Base-by-base conservation (phyloP, 1,140 invertebrate genomes). In the Aplysia californica region DNA sequence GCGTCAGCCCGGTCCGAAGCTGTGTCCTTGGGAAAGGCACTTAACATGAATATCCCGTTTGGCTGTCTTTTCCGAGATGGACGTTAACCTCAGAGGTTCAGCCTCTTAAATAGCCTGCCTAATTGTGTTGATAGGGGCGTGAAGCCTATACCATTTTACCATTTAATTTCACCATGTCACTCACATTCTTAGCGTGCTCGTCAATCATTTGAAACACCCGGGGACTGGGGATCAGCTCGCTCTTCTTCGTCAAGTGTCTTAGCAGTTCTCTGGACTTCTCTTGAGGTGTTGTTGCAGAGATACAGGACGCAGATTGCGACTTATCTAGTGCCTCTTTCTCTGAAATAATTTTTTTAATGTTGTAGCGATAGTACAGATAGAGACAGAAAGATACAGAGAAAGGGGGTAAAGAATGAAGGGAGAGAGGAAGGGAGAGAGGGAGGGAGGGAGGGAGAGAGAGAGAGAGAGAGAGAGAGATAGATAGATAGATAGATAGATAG, bases 381-480 rank as follows among this genome's bases (percentile, higher is more conserved):
- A 33, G 3, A 66, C 10, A 66, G 20, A 66, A 36, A 66, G 64
- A 66, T 23, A 66, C 26, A 66, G 64, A 66, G 64, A 66, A 33
- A 66, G 64, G 26, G 59, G 26, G 59, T 15, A 26, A 64, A 26
- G 26, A 26, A 64, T 10, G 26, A 26, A 64, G 59, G 26, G 59
- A 64, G 59, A 64, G 59, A 64, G 59, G 35, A 1, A 26, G 64
- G 15, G 64, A 31, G 29, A 36, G 0, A 66, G 36, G 10, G 29
- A 18, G 36, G 33, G 36, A 66, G 18, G 36, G 64, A 31, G 64
- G 10, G 23, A 4, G 23, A 29, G 10, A 23, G 1, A 2, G 29
- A 66, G 10, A 6, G 23, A 10, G 59, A 64, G 23, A 64, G 23
- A 64, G 59, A 26, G 59, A 64, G 23, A 64, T n/a, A 66, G 23